A percentile compares a stretch with the other conserved stretches of the same genome.
Evolutionary conservation across 2,888 invertebrate species (phyloP).

Genomic region (Lasioglossum vierecki): DNA sequence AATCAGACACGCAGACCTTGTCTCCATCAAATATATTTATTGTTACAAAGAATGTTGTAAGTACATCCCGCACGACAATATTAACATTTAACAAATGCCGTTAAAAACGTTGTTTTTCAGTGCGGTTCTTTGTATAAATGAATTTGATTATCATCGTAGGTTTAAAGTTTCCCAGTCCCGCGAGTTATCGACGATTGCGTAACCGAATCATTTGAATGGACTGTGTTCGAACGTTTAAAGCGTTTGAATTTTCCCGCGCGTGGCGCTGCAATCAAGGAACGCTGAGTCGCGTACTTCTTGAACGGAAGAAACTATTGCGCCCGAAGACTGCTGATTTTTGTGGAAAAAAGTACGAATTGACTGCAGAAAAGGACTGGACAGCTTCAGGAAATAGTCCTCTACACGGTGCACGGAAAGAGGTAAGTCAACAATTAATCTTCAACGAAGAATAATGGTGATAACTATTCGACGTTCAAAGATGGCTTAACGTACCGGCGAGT

Average conservation of each 20-base stretch:
- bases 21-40: constrained; percentile 18
- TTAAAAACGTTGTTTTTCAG: background rate
- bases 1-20: background rate
- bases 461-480: constrained; percentile 1
- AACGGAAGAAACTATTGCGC: background rate
- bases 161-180: background rate
- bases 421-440: background rate
- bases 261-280: constrained; percentile 14
- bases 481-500: constrained; percentile 26
- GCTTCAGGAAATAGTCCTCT: background rate
- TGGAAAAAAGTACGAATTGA: background rate
- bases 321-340: background rate
- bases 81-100: constrained; percentile 6
- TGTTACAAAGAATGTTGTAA: constrained; percentile 23
- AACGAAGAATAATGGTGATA: background rate
- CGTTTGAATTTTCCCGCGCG: background rate
- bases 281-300: background rate
- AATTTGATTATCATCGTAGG: background rate
- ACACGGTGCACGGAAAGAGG: background rate
- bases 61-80: background rate
- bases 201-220: background rate
- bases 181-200: background rate
- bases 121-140: constrained; percentile 6
- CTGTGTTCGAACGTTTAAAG: constrained; percentile 7
- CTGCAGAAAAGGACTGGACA: background rate